phyloP scores from a whole-genome alignment of 92 coral and sea anemone species.

The Montipora capitata region DNA sequence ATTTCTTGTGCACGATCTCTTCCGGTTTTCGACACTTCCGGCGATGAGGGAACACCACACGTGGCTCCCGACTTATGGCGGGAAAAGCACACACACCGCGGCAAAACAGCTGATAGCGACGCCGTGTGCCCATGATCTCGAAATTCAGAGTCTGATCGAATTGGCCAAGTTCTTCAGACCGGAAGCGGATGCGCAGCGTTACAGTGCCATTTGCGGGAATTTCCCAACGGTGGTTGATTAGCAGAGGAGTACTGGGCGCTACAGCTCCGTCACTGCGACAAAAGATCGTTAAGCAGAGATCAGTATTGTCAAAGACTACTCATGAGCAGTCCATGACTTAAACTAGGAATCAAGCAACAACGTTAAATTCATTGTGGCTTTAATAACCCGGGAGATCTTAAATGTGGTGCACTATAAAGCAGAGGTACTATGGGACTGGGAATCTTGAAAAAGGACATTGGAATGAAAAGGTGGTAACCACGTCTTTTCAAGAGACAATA shows the following conservation, averaged over 20 bases:
- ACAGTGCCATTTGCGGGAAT: slow-evolving; percentile 91
- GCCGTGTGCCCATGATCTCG: slow-evolving; percentile 97
- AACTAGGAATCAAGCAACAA: not conserved
- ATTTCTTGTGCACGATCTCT: slow-evolving; percentile 97
- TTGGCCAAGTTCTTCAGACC: slow-evolving; percentile 98
- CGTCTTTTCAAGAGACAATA: not conserved
- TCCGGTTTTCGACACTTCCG: slow-evolving; percentile 97
- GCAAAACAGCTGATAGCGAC: slow-evolving; percentile 98
- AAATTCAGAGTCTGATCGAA: slow-evolving; percentile 98
- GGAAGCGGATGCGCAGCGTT: slow-evolving; percentile 89
- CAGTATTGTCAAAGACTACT: not conserved
- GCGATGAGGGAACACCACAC: slow-evolving; percentile 97
- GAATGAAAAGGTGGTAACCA: not conserved
- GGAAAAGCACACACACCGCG: slow-evolving; percentile 99
- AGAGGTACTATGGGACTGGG: too few relatives aligned
- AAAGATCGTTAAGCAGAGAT: not conserved
- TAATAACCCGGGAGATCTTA: not conserved
- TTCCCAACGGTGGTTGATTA: slow-evolving; percentile 92
- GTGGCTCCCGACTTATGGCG: slow-evolving; percentile 97
- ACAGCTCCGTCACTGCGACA: slow-evolving; percentile 63
- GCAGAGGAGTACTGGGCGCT: slow-evolving; percentile 79
- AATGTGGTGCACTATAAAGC: too few relatives aligned
- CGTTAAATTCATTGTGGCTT: not conserved
- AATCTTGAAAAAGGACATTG: not conserved
- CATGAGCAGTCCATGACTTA: not conserved